These are phyloP conservation scores for Capromys pilorides DNA, from an alignment of 2,797 vertebrate species.

Conservation along the genomic window DNA sequence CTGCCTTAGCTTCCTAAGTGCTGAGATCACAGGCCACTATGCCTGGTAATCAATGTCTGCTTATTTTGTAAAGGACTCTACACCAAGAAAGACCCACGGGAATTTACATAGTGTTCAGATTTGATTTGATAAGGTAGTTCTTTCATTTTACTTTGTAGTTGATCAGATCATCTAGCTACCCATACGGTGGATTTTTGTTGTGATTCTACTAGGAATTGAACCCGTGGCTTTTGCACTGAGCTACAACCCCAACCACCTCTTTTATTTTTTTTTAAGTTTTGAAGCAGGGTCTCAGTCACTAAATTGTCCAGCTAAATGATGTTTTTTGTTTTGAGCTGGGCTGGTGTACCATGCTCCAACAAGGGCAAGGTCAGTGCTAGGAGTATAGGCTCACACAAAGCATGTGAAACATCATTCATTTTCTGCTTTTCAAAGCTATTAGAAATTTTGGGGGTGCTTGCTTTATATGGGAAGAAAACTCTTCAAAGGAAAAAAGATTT, in stretches of 20 bases:
- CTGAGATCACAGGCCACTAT: not conserved
- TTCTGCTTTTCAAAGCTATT: slow-evolving; percentile 26
- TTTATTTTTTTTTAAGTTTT: not conserved
- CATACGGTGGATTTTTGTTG: not conserved
- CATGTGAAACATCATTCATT: not conserved
- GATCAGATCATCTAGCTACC: not conserved
- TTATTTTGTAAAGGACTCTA: slow-evolving; percentile 9
- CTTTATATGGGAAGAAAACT: slow-evolving; percentile 8
- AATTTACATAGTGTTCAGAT: not conserved
- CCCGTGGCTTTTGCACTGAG: not conserved
- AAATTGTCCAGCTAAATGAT: not conserved
- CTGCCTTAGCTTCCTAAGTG: not conserved
- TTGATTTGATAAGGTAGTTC: not conserved
- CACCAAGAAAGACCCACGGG: not conserved
- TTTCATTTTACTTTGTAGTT: not conserved
- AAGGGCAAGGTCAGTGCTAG: not conserved
- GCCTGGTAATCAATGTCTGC: not conserved
- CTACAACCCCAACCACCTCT: not conserved
- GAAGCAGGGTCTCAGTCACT: not conserved
- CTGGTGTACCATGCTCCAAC: not conserved
- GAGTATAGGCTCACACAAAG: not conserved
- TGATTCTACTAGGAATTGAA: not conserved
- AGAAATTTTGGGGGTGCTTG: not conserved
- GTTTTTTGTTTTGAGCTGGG: slow-evolving; percentile 23
- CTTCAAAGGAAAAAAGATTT: slow-evolving; percentile 16